Percentiles rank a stretch among this genome's conserved stretches.
Conservation (phyloP, 2,797 vertebrate species). For the Limosa lapponica region DNA sequence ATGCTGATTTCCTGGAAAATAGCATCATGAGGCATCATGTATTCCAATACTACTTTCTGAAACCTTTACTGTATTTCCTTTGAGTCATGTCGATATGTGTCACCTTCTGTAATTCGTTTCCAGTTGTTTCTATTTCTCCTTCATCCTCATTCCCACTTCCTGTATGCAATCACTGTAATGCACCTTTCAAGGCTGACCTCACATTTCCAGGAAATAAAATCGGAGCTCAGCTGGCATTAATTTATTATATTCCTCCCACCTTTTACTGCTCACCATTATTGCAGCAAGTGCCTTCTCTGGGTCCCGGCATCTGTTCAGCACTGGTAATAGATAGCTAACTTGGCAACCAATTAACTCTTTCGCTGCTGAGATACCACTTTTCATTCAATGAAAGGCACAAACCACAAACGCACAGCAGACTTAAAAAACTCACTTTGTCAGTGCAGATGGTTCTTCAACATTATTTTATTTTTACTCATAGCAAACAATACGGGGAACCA, state of each 20-base stretch:
- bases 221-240: not conserved
- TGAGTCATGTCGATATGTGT: not conserved
- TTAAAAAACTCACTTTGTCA: not conserved
- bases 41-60: not conserved
- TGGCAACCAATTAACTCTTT: not conserved
- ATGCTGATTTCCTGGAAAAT: not conserved
- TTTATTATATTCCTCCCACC: not conserved
- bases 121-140: not conserved
- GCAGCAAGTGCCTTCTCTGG: not conserved
- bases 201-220: not conserved
- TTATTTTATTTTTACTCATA: not conserved
- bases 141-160: not conserved
- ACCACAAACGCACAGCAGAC: not conserved
- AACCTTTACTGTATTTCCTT: not conserved
- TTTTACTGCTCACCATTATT: not conserved
- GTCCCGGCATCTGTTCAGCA: not conserved
- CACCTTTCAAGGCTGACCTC: not conserved
- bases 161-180: not conserved
- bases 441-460: not conserved
- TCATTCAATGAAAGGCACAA: not conserved
- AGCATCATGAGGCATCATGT: not conserved
- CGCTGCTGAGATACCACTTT: not conserved
- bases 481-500: not conserved
- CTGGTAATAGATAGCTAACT: not conserved
- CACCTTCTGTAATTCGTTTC: not conserved